These are phyloP conservation scores for Epizoanthus stellaris DNA, from an alignment of 92 coral and sea anemone genomes.

Conservation along the genomic window DNA sequence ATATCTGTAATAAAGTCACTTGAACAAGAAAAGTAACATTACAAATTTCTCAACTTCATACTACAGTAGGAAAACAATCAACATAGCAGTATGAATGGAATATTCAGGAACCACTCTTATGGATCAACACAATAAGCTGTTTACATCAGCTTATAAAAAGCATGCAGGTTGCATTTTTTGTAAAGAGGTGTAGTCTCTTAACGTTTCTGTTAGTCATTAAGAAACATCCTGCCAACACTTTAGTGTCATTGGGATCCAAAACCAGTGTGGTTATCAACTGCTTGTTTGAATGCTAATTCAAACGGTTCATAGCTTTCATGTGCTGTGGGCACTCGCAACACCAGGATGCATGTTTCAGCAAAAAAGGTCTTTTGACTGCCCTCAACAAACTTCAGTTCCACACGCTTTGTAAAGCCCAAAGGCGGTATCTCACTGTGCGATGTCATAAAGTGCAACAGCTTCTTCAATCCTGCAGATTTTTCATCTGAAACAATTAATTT, in stretches of 20 bases:
- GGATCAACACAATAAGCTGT: no score
- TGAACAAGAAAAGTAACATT: no score
- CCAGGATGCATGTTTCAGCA: constrained; percentile 28
- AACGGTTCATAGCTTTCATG: constrained; percentile 32
- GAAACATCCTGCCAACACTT: no score
- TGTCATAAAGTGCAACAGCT: constrained; percentile 34
- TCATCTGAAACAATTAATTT: constrained; percentile 11
- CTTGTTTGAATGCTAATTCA: constrained; percentile 5
- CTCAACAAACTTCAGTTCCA: background rate
- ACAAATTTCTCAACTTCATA: no score
- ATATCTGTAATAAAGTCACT: no score
- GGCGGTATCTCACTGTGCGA: constrained; percentile 17
- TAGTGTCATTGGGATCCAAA: background rate
- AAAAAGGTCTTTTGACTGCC: constrained; percentile 29
- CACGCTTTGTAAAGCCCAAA: constrained; percentile 9
- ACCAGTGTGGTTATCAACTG: constrained; percentile 21
- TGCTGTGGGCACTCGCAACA: constrained; percentile 19
- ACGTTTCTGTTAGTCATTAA: no score
- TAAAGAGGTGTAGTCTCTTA: no score
- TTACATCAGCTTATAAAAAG: no score
- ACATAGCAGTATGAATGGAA: no score
- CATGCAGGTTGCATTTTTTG: no score
- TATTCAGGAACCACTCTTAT: no score
- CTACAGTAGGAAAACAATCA: no score
- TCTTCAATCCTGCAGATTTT: constrained; percentile 21